A percentile compares a stretch with the other conserved stretches of the same genome.
These are phyloP conservation scores for Tryphoninae sp. DNA, from an alignment of 2,888 invertebrate genomes.

Conservation along the genomic window DNA sequence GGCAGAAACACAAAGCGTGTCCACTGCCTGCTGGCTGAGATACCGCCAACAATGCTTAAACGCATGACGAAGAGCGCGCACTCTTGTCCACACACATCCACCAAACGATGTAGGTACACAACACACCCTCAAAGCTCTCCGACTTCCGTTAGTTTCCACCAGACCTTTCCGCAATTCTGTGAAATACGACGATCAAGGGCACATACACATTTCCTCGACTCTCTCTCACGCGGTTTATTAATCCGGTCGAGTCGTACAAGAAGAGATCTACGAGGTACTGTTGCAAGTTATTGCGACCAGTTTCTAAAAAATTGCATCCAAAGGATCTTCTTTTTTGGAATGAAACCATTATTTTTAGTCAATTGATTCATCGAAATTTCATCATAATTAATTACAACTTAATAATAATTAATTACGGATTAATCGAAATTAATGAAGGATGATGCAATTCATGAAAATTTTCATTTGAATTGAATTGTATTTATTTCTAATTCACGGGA, in stretches of 20 bases:
- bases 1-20: conserved; percentile 78
- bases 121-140: background rate
- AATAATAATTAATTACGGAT: too few species aligned
- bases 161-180: conserved; percentile 56
- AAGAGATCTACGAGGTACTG: conserved; percentile 19
- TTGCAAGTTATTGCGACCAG: conserved; percentile 1
- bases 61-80: conserved; percentile 71
- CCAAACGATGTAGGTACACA: background rate
- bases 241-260: conserved; percentile 31
- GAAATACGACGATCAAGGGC: conserved; percentile 53
- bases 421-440: background rate
- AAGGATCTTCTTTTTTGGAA: background rate
- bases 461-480: background rate
- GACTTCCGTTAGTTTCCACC: conserved; percentile 57
- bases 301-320: background rate
- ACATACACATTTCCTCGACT: conserved; percentile 43
- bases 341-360: too few species aligned
- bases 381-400: too few species aligned
- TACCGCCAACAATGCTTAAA: conserved; percentile 77
- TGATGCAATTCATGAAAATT: background rate
- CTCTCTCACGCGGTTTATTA: conserved; percentile 47
- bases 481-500: background rate
- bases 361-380: too few species aligned
- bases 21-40: conserved; percentile 75
- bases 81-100: conserved; percentile 28